These are phyloP conservation scores for Drosophila nigromelanica DNA, from an alignment of 1,140 invertebrate genomes.

Conservation along the genomic window DNA sequence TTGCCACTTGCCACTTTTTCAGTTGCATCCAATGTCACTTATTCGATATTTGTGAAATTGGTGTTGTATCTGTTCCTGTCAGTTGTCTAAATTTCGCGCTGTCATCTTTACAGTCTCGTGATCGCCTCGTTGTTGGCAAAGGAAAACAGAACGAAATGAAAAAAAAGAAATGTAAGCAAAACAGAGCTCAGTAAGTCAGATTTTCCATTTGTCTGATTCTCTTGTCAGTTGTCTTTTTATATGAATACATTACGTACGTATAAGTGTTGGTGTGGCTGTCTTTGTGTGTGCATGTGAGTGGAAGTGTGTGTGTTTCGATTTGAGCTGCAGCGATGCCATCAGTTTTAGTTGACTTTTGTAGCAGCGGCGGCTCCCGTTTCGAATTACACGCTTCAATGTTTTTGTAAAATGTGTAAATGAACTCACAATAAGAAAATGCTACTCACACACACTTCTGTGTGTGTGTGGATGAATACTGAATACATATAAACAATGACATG, in stretches of 20 bases:
- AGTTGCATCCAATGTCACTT: slow-evolving; percentile 67
- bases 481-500: slow-evolving; percentile 69
- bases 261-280: background rate
- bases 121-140: slow-evolving; percentile 24
- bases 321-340: slow-evolving; percentile 45
- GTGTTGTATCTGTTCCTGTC: slow-evolving; percentile 32
- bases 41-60: slow-evolving; percentile 73
- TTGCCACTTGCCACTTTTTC: slow-evolving; percentile 44
- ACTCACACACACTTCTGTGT: slow-evolving; percentile 9
- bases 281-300: slow-evolving; percentile 11
- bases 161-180: slow-evolving; percentile 11
- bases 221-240: slow-evolving; percentile 78
- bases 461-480: slow-evolving; percentile 39
- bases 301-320: slow-evolving; percentile 12
- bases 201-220: slow-evolving; percentile 74
- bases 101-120: slow-evolving; percentile 20
- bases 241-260: slow-evolving; percentile 72
- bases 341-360: slow-evolving; percentile 59
- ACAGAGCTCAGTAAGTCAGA: slow-evolving; percentile 56
- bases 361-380: slow-evolving; percentile 35
- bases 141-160: slow-evolving; percentile 23
- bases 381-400: slow-evolving; percentile 75
- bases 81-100: slow-evolving; percentile 29
- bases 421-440: slow-evolving; percentile 56
- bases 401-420: slow-evolving; percentile 78